Conservation (phyloP, 1,140 invertebrate genomes). For the Psix sp. region DNA sequence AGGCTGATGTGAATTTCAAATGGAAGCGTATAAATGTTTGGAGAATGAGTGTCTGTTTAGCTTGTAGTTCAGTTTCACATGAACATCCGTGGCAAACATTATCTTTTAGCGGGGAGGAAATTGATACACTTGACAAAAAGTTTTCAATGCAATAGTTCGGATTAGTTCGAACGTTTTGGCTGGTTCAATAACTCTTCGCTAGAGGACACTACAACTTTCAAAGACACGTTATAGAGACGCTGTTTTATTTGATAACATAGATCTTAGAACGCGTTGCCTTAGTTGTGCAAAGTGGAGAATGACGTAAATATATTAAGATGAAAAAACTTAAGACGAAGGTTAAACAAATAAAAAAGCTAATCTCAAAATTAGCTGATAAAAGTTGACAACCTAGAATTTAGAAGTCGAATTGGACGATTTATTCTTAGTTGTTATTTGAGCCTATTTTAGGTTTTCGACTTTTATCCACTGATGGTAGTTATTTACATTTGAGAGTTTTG, state of each 20-base stretch:
- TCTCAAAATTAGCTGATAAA: no score
- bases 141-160: no score
- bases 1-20: slow-evolving; percentile 28
- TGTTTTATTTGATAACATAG: slow-evolving; percentile 57
- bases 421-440: background rate
- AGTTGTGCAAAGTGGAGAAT: slow-evolving; percentile 51
- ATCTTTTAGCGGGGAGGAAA: no score
- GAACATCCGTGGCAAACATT: slow-evolving; percentile 30
- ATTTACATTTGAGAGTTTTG: slow-evolving; percentile 24
- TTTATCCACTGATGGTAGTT: slow-evolving; percentile 11
- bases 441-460: no score
- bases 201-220: slow-evolving; percentile 9
- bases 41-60: slow-evolving; percentile 31
- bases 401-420: background rate
- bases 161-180: background rate
- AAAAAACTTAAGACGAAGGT: background rate
- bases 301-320: slow-evolving; percentile 10
- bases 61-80: slow-evolving; percentile 27
- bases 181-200: slow-evolving; percentile 12
- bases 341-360: slow-evolving; percentile 8
- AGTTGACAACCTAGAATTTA: no score
- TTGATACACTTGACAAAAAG: no score
- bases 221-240: slow-evolving; percentile 39
- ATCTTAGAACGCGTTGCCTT: slow-evolving; percentile 57
- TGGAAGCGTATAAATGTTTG: slow-evolving; percentile 19